These are phyloP conservation scores for Camponotus pennsylvanicus DNA, from an alignment of 1,140 invertebrate genomes.

Conservation along the genomic window DNA sequence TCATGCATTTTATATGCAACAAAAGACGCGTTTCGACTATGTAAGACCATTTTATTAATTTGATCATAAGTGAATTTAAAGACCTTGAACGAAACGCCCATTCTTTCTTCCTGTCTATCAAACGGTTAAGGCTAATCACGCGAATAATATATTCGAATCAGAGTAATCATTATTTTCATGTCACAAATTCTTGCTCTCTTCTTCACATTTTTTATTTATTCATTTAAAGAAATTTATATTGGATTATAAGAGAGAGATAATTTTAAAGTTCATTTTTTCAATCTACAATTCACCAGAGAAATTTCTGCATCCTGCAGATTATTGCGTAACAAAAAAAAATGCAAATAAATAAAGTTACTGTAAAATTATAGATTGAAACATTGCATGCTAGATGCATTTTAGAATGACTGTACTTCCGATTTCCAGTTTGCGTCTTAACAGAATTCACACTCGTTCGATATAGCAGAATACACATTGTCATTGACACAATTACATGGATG, in stretches of 20 bases:
- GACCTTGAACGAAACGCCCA: neutral
- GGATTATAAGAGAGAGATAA: no score
- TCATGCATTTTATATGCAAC: conserved; percentile 2
- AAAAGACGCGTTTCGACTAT: neutral
- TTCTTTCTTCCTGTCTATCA: neutral
- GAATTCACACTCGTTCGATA: neutral
- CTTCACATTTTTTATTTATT: neutral
- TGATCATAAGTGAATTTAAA: conserved; percentile 26
- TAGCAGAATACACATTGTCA: neutral
- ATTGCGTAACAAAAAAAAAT: neutral
- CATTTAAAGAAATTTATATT: no score
- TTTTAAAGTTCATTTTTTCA: no score
- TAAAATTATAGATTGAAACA: neutral
- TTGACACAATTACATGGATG: conserved; percentile 41
- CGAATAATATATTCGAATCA: neutral
- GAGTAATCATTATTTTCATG: neutral
- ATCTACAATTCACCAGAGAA: neutral
- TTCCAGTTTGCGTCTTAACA: neutral
- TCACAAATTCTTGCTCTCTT: no score
- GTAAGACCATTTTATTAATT: conserved; percentile 18
- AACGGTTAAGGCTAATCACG: neutral
- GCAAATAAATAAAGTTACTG: neutral
- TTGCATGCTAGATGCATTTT: neutral
- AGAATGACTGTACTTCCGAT: no score
- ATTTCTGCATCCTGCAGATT: neutral